Evolutionary conservation across 1,140 invertebrate species (phyloP).

Genomic region (Lutraria rhynchaena): DNA sequence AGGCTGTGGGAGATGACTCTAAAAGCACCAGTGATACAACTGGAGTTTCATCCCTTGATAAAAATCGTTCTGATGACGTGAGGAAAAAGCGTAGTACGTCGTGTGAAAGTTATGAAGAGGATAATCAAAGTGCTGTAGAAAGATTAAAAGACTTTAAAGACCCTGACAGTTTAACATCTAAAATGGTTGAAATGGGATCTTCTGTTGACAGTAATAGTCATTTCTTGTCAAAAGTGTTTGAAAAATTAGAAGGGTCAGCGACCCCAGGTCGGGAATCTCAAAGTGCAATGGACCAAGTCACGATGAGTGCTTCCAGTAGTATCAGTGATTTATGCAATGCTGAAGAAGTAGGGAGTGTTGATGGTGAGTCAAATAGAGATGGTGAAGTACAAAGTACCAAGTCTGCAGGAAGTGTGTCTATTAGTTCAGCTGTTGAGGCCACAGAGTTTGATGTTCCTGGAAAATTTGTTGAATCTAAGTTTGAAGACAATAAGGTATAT

Average conservation of each 20-base stretch:
- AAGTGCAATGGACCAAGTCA: conserved; percentile 57
- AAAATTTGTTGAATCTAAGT: conserved; percentile 59
- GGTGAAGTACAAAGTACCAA: conserved; percentile 64
- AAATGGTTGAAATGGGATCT: conserved; percentile 75
- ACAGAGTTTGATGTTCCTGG: conserved; percentile 57
- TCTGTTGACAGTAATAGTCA: conserved; percentile 77
- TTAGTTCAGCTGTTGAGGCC: conserved; percentile 72
- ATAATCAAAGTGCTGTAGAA: conserved; percentile 68
- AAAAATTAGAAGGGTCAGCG: conserved; percentile 55
- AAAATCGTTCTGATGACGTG: conserved; percentile 59
- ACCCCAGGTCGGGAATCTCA: conserved; percentile 51
- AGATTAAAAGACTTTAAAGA: conserved; percentile 77
- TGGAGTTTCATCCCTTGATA: conserved; percentile 20
- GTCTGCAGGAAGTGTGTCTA: conserved; percentile 58
- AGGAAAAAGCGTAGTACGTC: conserved; percentile 63
- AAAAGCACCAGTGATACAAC: conserved; percentile 10
- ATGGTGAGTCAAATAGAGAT: conserved; percentile 48
- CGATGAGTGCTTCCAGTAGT: conserved; percentile 73
- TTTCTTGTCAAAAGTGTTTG: conserved; percentile 49
- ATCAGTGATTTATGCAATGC: conserved; percentile 71
- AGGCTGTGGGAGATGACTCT: conserved; percentile 42
- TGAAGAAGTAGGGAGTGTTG: conserved; percentile 46
- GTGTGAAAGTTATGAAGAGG: conserved; percentile 68
- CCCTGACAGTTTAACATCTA: conserved; percentile 71
- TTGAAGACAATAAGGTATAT: conserved; percentile 56